phyloP scores from a whole-genome alignment of 2,113 vertebrate genomes.

The Mus pahari region DNA sequence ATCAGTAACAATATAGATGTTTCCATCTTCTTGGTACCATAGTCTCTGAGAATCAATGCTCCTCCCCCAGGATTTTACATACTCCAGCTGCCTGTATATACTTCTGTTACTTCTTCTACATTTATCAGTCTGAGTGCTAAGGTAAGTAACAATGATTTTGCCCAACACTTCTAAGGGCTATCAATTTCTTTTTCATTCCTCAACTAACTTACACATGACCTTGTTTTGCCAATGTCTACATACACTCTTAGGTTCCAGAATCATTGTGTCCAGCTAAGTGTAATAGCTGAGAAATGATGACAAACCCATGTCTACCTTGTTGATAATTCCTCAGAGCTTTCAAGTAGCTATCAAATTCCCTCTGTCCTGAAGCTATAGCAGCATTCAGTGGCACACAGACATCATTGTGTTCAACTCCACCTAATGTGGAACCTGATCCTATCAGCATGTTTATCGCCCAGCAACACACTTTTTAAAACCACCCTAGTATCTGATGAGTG shows the following conservation, averaged over 20 bases:
- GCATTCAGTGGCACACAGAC: not conserved
- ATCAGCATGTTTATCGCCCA: not conserved
- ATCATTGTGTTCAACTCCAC: not conserved
- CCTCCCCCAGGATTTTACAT: no score
- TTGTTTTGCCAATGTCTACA: accelerated
- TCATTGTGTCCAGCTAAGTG: not conserved
- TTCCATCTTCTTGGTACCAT: not conserved
- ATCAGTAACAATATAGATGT: not conserved
- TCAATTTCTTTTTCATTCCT: not conserved
- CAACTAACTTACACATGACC: accelerated
- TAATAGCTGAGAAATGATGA: not conserved
- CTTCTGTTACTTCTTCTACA: not conserved
- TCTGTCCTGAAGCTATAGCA: not conserved
- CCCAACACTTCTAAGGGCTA: not conserved
- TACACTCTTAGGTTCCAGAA: not conserved
- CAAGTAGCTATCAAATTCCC: not conserved
- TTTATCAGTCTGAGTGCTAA: not conserved
- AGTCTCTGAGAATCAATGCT: not conserved
- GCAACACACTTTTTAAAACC: not conserved
- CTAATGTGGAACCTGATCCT: not conserved
- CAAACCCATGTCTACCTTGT: not conserved
- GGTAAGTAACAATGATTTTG: not conserved
- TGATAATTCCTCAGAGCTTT: not conserved
- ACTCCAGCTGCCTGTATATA: not conserved
- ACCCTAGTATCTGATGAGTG: not conserved